A percentile compares a stretch with the other conserved stretches of the same genome.
These are phyloP conservation scores for Limosa lapponica DNA, from an alignment of 2,797 vertebrate genomes.

Conservation along the genomic window DNA sequence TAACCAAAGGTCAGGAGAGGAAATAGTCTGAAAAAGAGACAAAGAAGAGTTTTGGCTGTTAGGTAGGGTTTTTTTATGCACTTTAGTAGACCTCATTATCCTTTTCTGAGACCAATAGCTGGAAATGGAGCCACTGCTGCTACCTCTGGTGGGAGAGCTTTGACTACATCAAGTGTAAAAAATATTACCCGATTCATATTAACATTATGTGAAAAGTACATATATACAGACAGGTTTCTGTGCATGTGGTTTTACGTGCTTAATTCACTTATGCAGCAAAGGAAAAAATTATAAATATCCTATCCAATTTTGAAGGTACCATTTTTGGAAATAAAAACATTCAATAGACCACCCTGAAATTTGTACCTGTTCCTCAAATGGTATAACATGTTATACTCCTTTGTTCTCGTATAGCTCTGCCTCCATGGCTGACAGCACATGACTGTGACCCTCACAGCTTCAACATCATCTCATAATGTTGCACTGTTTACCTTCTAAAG, in stretches of 20 bases:
- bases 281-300: not conserved
- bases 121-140: not conserved
- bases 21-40: not conserved
- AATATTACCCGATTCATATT: not conserved
- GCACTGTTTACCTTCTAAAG: not conserved
- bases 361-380: not conserved
- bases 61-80: not conserved
- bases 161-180: not conserved
- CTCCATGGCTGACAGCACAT: not conserved
- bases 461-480: not conserved
- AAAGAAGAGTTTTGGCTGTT: not conserved
- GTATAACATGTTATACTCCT: not conserved
- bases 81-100: not conserved
- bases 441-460: not conserved
- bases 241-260: not conserved
- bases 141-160: not conserved
- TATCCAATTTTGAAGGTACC: not conserved
- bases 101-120: not conserved
- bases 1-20: not conserved
- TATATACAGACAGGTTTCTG: not conserved
- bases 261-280: not conserved
- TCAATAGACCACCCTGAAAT: not conserved
- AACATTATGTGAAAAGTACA: not conserved
- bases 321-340: not conserved
- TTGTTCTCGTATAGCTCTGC: not conserved